Percentiles rank a stretch among this genome's conserved stretches.
Conservation (phyloP, 2,888 invertebrate species). For the Bruchidius siliquastri region DNA sequence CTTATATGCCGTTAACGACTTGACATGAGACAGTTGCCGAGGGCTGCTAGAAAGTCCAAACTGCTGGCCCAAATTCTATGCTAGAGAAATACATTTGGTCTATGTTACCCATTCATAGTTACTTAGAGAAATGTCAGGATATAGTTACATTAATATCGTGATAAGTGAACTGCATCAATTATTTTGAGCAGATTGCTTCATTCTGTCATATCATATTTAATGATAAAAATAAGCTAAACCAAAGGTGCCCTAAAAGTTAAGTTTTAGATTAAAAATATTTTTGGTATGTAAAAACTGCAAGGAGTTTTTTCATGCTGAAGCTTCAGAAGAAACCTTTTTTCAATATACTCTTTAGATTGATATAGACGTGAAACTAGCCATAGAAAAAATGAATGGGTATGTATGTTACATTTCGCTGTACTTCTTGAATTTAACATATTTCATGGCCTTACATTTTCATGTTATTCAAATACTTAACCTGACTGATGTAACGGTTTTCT, state of each 20-base stretch:
- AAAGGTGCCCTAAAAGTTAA: conserved; percentile 77
- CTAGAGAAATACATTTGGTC: conserved; percentile 35
- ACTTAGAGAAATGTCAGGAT: conserved; percentile 38
- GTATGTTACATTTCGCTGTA: too few relatives aligned
- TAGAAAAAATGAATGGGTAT: background rate
- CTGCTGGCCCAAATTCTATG: conserved; percentile 22
- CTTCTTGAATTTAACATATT: too few relatives aligned
- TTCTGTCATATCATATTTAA: conserved; percentile 25
- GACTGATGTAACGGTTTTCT: background rate
- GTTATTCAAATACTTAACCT: background rate
- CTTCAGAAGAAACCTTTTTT: background rate
- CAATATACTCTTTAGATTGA: background rate
- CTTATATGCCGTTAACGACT: conserved; percentile 69
- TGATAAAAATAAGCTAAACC: conserved; percentile 68
- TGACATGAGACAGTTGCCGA: conserved; percentile 59
- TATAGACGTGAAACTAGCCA: background rate
- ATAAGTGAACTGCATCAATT: conserved; percentile 38
- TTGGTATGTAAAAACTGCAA: conserved; percentile 6
- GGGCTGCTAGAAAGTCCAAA: conserved; percentile 37
- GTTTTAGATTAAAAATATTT: conserved; percentile 46
- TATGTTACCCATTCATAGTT: conserved; percentile 45
- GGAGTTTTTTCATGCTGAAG: conserved; percentile 6
- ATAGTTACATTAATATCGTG: conserved; percentile 34
- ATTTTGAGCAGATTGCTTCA: conserved; percentile 29
- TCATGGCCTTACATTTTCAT: background rate